phyloP scores from a whole-genome alignment of 2,113 vertebrate species.

The Brachyistius frenatus region DNA sequence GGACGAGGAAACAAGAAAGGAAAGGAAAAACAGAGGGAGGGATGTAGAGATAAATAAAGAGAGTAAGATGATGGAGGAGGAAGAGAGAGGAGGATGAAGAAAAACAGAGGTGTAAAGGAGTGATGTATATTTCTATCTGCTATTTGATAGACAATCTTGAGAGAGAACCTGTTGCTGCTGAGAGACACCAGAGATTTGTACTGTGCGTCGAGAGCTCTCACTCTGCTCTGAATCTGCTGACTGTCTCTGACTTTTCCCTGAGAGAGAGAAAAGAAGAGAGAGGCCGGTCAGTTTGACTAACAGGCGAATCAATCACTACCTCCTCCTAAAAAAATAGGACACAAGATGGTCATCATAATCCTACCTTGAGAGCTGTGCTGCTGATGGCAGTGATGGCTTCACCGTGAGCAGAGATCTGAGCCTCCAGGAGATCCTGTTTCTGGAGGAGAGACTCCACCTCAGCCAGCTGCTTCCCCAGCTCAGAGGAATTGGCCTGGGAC shows the following conservation, averaged over 20 bases:
- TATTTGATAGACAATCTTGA: too few relatives aligned
- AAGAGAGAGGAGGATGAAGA: not conserved
- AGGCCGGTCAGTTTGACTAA: too few relatives aligned
- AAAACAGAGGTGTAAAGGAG: not conserved
- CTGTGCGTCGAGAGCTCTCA: conserved; percentile 82
- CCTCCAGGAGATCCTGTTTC: conserved; percentile 89
- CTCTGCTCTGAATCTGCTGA: conserved; percentile 84
- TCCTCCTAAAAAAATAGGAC: not conserved
- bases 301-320: too few relatives aligned
- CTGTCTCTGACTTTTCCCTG: conserved; percentile 69
- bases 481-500: conserved; percentile 82
- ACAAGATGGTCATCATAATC: not conserved
- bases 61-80: too few relatives aligned
- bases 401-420: conserved; percentile 86
- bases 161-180: conserved; percentile 86
- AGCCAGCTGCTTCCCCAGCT: conserved; percentile 86
- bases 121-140: too few relatives aligned
- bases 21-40: too few relatives aligned
- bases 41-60: too few relatives aligned
- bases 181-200: conserved; percentile 85
- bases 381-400: conserved; percentile 82
- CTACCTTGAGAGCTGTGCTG: conserved; percentile 68
- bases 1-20: not conserved
- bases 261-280: not conserved
- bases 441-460: conserved; percentile 89